A percentile compares a stretch with the other conserved stretches of the same genome.
phyloP scores from a whole-genome alignment of 2,888 invertebrate genomes.

The Drymonia ruficornis region DNA sequence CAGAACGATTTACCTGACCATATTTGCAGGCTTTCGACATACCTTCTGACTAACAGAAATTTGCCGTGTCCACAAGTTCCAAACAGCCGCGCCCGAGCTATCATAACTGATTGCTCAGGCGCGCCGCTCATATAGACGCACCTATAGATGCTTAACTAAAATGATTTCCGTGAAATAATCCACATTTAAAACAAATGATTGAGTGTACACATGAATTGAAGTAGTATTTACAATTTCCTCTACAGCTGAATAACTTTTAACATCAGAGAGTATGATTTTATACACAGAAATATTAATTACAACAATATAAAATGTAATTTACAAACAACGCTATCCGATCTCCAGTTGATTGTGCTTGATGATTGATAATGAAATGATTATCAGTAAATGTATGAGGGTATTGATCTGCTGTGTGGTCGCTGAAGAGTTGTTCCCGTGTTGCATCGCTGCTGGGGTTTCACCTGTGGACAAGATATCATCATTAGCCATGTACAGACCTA shows the following conservation, averaged over 20 bases:
- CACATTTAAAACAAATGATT: too few relatives aligned
- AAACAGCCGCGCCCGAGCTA: too few relatives aligned
- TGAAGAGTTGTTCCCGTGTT: slow-evolving; percentile 86
- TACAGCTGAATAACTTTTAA: slow-evolving; percentile 38
- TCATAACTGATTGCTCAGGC: too few relatives aligned
- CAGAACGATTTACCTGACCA: too few relatives aligned
- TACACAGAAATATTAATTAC: slow-evolving; percentile 30
- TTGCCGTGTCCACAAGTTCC: too few relatives aligned
- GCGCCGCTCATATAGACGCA: too few relatives aligned
- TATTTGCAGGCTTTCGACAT: too few relatives aligned
- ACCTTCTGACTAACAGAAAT: too few relatives aligned
- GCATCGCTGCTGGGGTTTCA: slow-evolving; percentile 90
- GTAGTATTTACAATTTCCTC: too few relatives aligned
- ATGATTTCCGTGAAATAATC: too few relatives aligned
- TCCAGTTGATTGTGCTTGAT: slow-evolving; percentile 53
- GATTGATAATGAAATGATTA: slow-evolving; percentile 37
- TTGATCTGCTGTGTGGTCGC: slow-evolving; percentile 43
- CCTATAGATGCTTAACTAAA: too few relatives aligned
- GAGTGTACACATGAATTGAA: too few relatives aligned
- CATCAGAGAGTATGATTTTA: slow-evolving; percentile 36
- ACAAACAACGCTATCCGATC: slow-evolving; percentile 61
- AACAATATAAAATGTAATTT: slow-evolving; percentile 16
- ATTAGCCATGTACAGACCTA: neutral
- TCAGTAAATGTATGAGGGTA: slow-evolving; percentile 41
- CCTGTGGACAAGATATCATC: slow-evolving; percentile 71